Conservation (phyloP, 2,888 invertebrate genomes). For the Hemithea aestivaria region DNA sequence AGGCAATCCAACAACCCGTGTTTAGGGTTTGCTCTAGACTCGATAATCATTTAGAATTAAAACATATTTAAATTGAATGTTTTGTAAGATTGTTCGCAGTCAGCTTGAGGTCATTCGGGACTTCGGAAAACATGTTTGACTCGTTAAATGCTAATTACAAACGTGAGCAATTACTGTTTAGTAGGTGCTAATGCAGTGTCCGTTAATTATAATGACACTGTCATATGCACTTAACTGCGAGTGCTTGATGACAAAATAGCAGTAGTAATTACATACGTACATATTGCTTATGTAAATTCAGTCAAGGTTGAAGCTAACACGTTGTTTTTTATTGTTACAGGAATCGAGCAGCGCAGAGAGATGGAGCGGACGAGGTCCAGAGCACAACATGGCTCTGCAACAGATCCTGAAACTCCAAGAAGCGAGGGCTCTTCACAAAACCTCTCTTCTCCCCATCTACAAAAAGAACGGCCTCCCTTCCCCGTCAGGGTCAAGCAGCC, state of each 20-base stretch:
- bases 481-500: constrained; percentile 69
- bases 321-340: constrained; percentile 76
- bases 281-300: no score
- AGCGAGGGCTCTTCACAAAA: constrained; percentile 85
- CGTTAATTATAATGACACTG: constrained; percentile 24
- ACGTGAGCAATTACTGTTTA: constrained; percentile 16
- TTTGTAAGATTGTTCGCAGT: constrained; percentile 27
- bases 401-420: constrained; percentile 95
- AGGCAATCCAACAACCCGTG: constrained; percentile 66
- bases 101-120: constrained; percentile 20
- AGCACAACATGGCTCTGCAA: constrained; percentile 94
- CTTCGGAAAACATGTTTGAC: constrained; percentile 17
- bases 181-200: constrained; percentile 24
- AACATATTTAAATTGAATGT: constrained; percentile 41
- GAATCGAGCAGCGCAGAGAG: constrained; percentile 90
- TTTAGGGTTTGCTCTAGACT: constrained; percentile 63
- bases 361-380: constrained; percentile 94
- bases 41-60: constrained; percentile 61
- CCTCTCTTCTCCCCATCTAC: constrained; percentile 73
- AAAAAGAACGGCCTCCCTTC: constrained; percentile 71
- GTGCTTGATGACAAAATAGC: constrained; percentile 1
- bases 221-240: constrained; percentile 2
- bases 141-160: constrained; percentile 24
- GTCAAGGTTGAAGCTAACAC: constrained; percentile 1
- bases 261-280: no score